Conservation (phyloP, 2,888 invertebrate species). For the Podabrus alpinus region DNA sequence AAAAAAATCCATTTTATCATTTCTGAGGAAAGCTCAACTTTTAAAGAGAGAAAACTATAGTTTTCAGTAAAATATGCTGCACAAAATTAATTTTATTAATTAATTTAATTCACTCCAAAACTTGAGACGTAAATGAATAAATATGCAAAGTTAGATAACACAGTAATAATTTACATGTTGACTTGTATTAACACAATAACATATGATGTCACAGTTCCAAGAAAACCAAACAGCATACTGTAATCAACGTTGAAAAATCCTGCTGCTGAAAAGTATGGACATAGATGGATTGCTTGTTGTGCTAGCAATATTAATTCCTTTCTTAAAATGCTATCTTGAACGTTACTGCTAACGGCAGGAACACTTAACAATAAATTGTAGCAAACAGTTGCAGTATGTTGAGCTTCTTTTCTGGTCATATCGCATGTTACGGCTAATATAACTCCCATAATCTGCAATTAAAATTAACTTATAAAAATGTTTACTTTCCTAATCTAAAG, state of each 20-base stretch:
- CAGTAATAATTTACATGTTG: slow-evolving; percentile 4
- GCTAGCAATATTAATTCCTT: slow-evolving; percentile 23
- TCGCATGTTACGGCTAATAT: slow-evolving; percentile 33
- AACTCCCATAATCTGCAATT: slow-evolving; percentile 33
- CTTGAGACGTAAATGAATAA: too few species aligned
- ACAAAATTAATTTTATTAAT: too few species aligned
- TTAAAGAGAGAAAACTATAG: too few species aligned
- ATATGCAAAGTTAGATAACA: too few species aligned
- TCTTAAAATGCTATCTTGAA: slow-evolving; percentile 18
- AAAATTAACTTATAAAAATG: too few species aligned
- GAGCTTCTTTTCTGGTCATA: slow-evolving; percentile 32
- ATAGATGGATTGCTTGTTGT: slow-evolving; percentile 24
- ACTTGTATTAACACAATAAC: slow-evolving; percentile 31
- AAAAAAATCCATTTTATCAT: too few species aligned
- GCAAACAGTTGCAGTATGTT: slow-evolving; percentile 30
- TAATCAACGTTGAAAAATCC: slow-evolving; percentile 31
- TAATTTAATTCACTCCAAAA: too few species aligned
- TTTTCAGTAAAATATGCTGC: too few species aligned
- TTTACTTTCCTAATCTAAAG: too few species aligned
- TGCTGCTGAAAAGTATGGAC: slow-evolving; percentile 28
- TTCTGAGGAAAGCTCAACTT: too few species aligned
- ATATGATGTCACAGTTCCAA: slow-evolving; percentile 30
- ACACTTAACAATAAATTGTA: slow-evolving; percentile 35
- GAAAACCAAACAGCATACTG: slow-evolving; percentile 27
- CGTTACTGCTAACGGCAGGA: slow-evolving; percentile 13